phyloP scores from a whole-genome alignment of 2,888 invertebrate genomes.

The Andricus curvator region DNA sequence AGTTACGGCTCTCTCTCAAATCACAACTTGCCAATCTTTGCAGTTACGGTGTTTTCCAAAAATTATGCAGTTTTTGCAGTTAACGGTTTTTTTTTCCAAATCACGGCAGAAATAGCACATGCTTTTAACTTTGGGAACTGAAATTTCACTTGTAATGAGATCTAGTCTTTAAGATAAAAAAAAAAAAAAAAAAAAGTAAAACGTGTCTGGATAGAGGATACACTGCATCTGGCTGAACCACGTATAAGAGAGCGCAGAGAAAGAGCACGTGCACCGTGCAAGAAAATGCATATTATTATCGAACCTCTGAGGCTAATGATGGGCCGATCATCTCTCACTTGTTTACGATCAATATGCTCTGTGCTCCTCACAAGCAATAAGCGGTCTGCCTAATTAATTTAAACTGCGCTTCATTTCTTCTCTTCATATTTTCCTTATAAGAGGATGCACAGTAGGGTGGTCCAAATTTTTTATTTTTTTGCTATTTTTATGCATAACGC shows the following conservation, averaged over 20 bases:
- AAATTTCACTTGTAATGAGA: no score
- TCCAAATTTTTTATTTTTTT: no score
- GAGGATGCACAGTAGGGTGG: no score
- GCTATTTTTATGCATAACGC: no score
- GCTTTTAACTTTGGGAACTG: no score
- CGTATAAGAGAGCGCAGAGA: neutral
- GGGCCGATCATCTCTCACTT: slow-evolving; percentile 68
- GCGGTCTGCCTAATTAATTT: slow-evolving; percentile 71
- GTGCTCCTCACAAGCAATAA: slow-evolving; percentile 58
- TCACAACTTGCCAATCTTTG: no score
- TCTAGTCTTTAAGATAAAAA: no score
- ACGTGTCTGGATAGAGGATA: neutral
- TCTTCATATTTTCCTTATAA: slow-evolving; percentile 45
- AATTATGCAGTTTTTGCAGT: no score
- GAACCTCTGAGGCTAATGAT: slow-evolving; percentile 68
- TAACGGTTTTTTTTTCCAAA: no score
- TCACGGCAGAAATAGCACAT: no score
- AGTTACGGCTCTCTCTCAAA: no score
- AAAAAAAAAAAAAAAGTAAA: neutral
- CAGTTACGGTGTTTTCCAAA: no score
- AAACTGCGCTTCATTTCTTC: slow-evolving; percentile 60
- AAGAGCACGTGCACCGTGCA: slow-evolving; percentile 58
- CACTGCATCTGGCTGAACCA: slow-evolving; percentile 20
- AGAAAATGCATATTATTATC: slow-evolving; percentile 71
- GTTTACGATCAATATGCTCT: slow-evolving; percentile 67